These are phyloP conservation scores for Marmota monax DNA, from an alignment of 2,113 vertebrate genomes.

Conservation along the genomic window DNA sequence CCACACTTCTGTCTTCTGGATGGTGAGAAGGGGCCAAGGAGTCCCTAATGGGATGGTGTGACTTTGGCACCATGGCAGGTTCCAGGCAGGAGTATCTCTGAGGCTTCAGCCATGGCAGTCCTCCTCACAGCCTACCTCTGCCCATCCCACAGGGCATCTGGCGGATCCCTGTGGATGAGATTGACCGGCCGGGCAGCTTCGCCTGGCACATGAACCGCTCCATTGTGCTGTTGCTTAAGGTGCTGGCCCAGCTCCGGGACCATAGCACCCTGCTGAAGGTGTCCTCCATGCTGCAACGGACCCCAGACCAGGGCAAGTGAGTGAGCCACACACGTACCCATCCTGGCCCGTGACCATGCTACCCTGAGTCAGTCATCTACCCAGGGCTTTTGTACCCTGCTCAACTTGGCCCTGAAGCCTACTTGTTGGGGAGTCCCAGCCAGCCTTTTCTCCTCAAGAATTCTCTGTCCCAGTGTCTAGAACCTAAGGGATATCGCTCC, in stretches of 20 bases:
- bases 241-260: slow-evolving; percentile 96
- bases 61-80: not conserved
- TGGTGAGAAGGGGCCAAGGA: not conserved
- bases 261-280: slow-evolving; percentile 96
- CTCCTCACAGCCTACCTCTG: not conserved
- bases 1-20: rapidly evolving
- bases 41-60: not conserved
- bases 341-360: rapidly evolving
- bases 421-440: not conserved
- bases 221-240: slow-evolving; percentile 96
- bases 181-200: slow-evolving; percentile 98
- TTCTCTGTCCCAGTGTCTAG: not conserved
- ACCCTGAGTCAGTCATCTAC: not conserved
- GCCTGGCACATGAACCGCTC: slow-evolving; percentile 99
- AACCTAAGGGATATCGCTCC: not conserved
- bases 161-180: slow-evolving; percentile 99
- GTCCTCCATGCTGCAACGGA: slow-evolving; percentile 99
- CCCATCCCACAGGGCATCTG: slow-evolving; percentile 94
- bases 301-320: slow-evolving; percentile 99
- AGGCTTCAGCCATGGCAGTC: too few species aligned
- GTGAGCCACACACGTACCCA: slow-evolving; percentile 64
- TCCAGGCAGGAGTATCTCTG: not conserved
- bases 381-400: not conserved
- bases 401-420: not conserved
- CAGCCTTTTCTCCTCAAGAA: not conserved